Conservation (phyloP, 1,140 invertebrate species). For the Drosophila trapezifrons region DNA sequence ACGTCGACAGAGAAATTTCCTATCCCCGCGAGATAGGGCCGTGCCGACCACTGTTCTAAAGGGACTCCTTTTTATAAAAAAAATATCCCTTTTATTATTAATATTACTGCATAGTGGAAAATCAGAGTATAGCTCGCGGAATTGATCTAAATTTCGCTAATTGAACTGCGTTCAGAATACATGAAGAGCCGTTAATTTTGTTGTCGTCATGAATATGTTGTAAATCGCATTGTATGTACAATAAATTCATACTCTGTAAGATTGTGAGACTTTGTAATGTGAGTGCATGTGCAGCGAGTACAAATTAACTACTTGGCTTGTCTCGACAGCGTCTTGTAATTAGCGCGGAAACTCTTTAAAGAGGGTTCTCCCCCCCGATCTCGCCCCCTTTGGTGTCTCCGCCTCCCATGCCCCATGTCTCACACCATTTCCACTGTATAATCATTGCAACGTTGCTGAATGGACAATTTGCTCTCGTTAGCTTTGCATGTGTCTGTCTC, state of each 20-base stretch:
- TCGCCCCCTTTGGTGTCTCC: slow-evolving; percentile 1
- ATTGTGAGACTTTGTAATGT: slow-evolving; percentile 20
- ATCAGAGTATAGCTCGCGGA: neutral
- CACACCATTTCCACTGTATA: slow-evolving; percentile 28
- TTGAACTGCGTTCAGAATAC: slow-evolving; percentile 6
- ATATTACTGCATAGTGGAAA: no score
- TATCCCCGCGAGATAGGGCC: no score
- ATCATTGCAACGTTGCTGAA: slow-evolving; percentile 57
- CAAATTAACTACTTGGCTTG: slow-evolving; percentile 78
- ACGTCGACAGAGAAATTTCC: no score
- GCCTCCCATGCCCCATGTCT: neutral
- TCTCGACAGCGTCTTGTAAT: slow-evolving; percentile 76
- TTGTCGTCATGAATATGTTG: slow-evolving; percentile 11
- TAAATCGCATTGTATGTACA: slow-evolving; percentile 1
- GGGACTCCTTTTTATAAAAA: no score
- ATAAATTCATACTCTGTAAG: slow-evolving; percentile 10
- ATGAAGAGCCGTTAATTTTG: slow-evolving; percentile 6
- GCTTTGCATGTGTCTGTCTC: slow-evolving; percentile 37
- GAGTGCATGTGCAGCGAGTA: slow-evolving; percentile 60
- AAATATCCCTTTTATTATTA: no score
- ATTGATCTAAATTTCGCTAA: neutral
- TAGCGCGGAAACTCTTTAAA: slow-evolving; percentile 71
- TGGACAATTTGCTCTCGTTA: slow-evolving; percentile 62
- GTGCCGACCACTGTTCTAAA: no score
- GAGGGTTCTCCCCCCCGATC: slow-evolving; percentile 3